phyloP scores from a whole-genome alignment of 2,888 invertebrate species.

The Mythimna loreyi region DNA sequence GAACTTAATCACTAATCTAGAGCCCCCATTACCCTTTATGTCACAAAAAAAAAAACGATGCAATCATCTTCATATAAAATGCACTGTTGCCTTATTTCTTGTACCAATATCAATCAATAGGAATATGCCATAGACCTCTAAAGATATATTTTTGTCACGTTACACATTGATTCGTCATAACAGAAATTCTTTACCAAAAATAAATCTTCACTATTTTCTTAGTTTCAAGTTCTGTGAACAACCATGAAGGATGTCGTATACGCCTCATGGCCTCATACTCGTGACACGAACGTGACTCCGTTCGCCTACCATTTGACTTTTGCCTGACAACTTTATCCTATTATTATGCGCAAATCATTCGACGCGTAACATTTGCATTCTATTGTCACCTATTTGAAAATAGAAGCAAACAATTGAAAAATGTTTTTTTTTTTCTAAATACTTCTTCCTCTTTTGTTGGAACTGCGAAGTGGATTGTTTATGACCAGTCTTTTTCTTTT shows the following conservation, averaged over 20 bases:
- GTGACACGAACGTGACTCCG: conserved; percentile 36
- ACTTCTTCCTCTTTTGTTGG: conserved; percentile 48
- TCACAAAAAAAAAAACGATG: no score
- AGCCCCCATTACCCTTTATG: no score
- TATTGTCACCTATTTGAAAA: conserved; percentile 49
- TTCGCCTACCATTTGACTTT: conserved; percentile 57
- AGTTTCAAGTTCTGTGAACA: not conserved
- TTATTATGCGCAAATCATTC: conserved; percentile 56
- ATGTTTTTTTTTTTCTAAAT: conserved; percentile 30
- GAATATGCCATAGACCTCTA: not conserved
- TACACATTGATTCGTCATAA: not conserved
- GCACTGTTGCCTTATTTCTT: no score
- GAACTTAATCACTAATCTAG: no score
- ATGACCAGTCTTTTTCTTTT: conserved; percentile 38
- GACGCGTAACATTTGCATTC: conserved; percentile 47
- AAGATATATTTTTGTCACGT: no score
- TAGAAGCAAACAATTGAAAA: conserved; percentile 37
- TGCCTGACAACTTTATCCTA: conserved; percentile 68
- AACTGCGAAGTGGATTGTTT: conserved; percentile 38
- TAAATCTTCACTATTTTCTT: not conserved
- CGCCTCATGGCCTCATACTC: conserved; percentile 8
- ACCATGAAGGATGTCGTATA: conserved; percentile 1
- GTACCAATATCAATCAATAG: not conserved
- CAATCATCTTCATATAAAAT: no score
- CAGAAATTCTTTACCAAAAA: not conserved